These are phyloP conservation scores for Terrapene triunguis DNA, from an alignment of 2,113 vertebrate species.

Conservation along the genomic window DNA sequence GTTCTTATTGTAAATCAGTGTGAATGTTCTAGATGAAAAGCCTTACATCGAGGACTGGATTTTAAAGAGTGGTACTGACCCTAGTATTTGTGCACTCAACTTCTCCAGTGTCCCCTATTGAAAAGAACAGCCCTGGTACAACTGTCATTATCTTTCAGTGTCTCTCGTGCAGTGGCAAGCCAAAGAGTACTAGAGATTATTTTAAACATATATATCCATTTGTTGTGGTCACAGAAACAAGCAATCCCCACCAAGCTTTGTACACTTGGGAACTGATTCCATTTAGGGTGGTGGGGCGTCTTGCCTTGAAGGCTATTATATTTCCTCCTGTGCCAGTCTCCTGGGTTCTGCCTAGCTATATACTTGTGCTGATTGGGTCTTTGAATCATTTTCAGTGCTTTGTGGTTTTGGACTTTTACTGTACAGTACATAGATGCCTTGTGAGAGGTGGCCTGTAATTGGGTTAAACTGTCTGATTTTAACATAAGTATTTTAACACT, in stretches of 20 bases:
- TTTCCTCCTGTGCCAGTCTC: neutral
- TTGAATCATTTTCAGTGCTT: neutral
- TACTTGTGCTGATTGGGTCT: neutral
- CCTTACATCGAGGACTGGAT: neutral
- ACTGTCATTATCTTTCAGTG: slow-evolving; percentile 37
- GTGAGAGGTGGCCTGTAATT: neutral
- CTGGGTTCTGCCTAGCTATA: neutral
- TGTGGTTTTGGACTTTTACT: neutral
- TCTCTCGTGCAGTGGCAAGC: neutral
- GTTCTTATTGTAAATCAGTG: neutral
- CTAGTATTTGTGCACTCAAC: neutral
- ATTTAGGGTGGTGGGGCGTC: neutral
- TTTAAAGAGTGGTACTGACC: accelerated
- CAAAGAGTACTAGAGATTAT: slow-evolving; percentile 18
- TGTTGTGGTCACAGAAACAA: slow-evolving; percentile 7
- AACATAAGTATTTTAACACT: neutral
- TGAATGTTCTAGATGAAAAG: neutral
- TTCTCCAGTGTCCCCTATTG: neutral
- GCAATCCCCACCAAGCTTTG: neutral
- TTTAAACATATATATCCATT: neutral
- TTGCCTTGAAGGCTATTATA: neutral
- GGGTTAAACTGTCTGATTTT: neutral
- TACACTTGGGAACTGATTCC: neutral
- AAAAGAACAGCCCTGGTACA: slow-evolving; percentile 3
- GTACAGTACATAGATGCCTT: neutral